Conservation (phyloP, 1,140 invertebrate species). For the Hydropsyche tenuis region DNA sequence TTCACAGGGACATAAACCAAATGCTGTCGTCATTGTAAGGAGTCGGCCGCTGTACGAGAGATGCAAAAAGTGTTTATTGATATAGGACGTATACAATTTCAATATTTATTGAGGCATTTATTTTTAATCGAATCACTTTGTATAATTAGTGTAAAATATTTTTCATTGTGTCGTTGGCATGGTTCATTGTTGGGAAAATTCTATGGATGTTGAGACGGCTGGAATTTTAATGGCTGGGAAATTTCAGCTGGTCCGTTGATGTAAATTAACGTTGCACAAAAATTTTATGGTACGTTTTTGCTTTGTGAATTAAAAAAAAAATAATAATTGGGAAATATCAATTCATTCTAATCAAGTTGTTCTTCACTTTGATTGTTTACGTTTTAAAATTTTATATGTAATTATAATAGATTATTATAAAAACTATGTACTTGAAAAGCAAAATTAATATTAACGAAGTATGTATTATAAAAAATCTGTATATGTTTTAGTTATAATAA, state of each 20-base stretch:
- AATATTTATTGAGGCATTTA: slow-evolving; percentile 12
- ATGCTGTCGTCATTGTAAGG: slow-evolving; percentile 11
- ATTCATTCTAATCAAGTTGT: background rate
- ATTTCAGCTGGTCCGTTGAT: slow-evolving; percentile 27
- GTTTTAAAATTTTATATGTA: background rate
- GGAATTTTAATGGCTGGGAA: slow-evolving; percentile 42
- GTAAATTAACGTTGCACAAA: background rate
- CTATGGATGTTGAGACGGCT: slow-evolving; percentile 4
- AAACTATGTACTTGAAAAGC: no score
- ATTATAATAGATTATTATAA: background rate
- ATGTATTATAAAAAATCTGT: slow-evolving; percentile 11
- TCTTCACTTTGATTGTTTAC: background rate
- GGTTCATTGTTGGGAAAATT: background rate
- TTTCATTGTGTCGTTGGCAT: background rate
- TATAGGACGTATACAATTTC: slow-evolving; percentile 15
- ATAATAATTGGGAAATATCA: background rate
- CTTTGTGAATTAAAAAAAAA: background rate
- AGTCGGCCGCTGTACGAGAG: background rate
- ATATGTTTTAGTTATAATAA: slow-evolving; percentile 31
- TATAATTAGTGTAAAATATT: slow-evolving; percentile 9
- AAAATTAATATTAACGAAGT: background rate
- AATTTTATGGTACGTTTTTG: background rate
- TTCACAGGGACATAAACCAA: slow-evolving; percentile 22
- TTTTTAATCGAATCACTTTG: slow-evolving; percentile 6
- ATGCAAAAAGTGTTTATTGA: slow-evolving; percentile 21